Percentiles rank a stretch among this genome's conserved stretches.
Evolutionary conservation across 2,888 invertebrate species (phyloP).

Genomic region (Andrena dorsata): DNA sequence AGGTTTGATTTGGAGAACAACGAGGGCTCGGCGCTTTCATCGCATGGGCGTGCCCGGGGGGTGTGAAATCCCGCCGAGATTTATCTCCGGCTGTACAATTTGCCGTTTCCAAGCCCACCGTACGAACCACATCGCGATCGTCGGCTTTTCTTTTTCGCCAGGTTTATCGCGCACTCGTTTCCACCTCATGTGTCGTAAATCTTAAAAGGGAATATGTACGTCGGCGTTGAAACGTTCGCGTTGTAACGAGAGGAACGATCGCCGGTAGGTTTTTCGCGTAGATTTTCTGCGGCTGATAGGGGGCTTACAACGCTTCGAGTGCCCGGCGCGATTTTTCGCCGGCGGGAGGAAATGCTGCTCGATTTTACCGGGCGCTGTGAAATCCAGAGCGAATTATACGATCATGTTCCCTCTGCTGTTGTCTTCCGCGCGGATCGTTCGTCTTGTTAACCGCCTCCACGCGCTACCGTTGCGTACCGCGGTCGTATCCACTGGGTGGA

Average conservation of each 20-base stretch:
- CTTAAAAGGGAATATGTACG: slow-evolving; percentile 55
- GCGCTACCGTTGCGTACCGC: slow-evolving; percentile 52
- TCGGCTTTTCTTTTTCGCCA: slow-evolving; percentile 11
- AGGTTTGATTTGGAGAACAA: neutral
- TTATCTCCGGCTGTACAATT: slow-evolving; percentile 76
- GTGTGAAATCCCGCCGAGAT: slow-evolving; percentile 76
- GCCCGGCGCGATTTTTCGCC: neutral
- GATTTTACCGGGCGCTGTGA: slow-evolving; percentile 13
- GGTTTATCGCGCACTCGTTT: slow-evolving; percentile 50
- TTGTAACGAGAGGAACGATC: slow-evolving; percentile 34
- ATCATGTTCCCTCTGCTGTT: slow-evolving; percentile 32
- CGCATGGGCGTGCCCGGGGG: slow-evolving; percentile 65
- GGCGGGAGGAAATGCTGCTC: neutral
- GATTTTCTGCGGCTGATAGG: slow-evolving; percentile 27
- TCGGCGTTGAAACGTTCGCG: slow-evolving; percentile 17
- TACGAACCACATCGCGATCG: slow-evolving; percentile 47
- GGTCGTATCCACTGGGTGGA: slow-evolving; percentile 42
- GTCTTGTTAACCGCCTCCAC: slow-evolving; percentile 44
- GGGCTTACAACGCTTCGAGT: neutral
- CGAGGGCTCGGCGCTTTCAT: slow-evolving; percentile 10
- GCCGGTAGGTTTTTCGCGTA: neutral
- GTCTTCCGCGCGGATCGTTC: slow-evolving; percentile 34
- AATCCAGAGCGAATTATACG: slow-evolving; percentile 41
- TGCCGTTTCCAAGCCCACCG: slow-evolving; percentile 64
- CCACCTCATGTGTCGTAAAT: slow-evolving; percentile 64